Conservation (phyloP, 2,113 vertebrate genomes). For the Trachemys scripta region DNA sequence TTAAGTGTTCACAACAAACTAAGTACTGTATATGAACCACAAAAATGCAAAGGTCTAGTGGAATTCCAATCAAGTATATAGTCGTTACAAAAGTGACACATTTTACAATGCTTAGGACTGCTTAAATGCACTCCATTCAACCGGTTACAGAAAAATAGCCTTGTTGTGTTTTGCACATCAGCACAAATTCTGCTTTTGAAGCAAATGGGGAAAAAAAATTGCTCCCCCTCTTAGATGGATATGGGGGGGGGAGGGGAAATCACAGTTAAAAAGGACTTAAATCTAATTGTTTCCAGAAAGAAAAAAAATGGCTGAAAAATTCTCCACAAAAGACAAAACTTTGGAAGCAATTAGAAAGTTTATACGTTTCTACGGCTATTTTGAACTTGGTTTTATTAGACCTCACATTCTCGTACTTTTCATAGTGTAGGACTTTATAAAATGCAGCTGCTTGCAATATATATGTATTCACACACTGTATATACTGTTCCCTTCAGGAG, state of each 20-base stretch:
- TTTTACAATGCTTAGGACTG: not conserved
- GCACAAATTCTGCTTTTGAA: not conserved
- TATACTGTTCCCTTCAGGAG: not conserved
- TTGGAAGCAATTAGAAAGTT: fast-evolving
- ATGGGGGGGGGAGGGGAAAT: not conserved
- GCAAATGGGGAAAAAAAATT: not conserved
- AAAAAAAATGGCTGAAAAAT: not conserved
- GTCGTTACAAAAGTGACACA: not conserved
- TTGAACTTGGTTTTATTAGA: not conserved
- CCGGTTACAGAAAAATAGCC: not conserved
- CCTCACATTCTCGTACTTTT: not conserved
- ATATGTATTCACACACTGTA: fast-evolving
- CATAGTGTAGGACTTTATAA: not conserved
- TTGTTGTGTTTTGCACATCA: not conserved
- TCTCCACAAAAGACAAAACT: not conserved
- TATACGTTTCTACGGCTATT: fast-evolving
- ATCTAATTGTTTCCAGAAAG: not conserved
- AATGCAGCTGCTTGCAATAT: not conserved
- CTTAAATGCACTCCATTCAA: not conserved
- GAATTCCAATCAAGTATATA: not conserved
- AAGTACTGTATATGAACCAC: not conserved
- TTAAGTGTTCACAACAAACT: not conserved
- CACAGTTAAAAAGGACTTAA: not conserved
- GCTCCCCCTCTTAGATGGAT: fast-evolving
- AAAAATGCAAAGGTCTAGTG: not conserved